Percentiles rank a stretch among this genome's conserved stretches.
Evolutionary conservation across 2,113 vertebrate species (phyloP).

Genomic region (Macrotis lagotis): DNA sequence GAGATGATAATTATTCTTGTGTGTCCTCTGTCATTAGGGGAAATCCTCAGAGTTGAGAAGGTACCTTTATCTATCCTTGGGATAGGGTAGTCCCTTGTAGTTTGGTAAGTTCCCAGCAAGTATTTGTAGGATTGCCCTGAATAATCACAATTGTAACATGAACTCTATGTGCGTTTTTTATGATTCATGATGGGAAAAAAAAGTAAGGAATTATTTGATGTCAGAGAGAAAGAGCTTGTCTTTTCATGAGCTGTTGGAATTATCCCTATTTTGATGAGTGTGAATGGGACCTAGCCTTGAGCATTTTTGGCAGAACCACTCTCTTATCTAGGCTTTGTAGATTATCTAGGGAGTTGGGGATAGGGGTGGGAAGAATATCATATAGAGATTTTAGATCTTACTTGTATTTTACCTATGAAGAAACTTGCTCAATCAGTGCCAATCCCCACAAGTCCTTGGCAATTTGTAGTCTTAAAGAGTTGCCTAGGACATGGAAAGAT

Average conservation of each 20-base stretch:
- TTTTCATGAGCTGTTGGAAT: conserved; percentile 70
- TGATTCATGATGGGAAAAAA: conserved; percentile 74
- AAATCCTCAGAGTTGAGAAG: conserved; percentile 61
- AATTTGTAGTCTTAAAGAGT: background rate
- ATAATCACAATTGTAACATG: conserved; percentile 72
- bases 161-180: conserved; percentile 77
- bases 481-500: background rate
- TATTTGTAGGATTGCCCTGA: conserved; percentile 73
- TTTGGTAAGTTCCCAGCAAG: conserved; percentile 68
- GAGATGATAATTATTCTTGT: conserved; percentile 63
- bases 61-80: conserved; percentile 66
- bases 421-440: background rate
- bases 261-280: conserved; percentile 67
- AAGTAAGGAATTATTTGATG: conserved; percentile 76
- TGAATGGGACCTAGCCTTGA: conserved; percentile 63
- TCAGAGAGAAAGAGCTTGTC: conserved; percentile 70
- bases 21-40: conserved; percentile 61
- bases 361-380: background rate
- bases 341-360: conserved; percentile 17
- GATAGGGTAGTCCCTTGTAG: conserved; percentile 68
- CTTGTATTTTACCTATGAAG: background rate
- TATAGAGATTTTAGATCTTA: background rate
- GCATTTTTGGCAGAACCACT: conserved; percentile 48
- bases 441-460: background rate
- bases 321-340: conserved; percentile 72